phyloP scores from a whole-genome alignment of 1,140 invertebrate species.

The Pseudoatta argentina region DNA sequence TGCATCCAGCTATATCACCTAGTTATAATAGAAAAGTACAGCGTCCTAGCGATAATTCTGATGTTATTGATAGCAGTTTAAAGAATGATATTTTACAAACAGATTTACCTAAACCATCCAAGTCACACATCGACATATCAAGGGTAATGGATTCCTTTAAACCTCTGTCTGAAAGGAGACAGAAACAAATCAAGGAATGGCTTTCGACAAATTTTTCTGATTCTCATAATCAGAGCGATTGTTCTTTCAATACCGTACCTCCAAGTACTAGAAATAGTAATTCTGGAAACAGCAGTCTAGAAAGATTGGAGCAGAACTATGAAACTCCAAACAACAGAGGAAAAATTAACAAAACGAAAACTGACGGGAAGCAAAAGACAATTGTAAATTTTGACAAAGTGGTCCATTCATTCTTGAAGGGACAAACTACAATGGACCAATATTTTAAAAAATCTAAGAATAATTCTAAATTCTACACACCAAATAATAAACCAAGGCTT shows the following conservation, averaged over 20 bases:
- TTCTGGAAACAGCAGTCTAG: conserved; percentile 84
- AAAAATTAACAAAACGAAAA: conserved; percentile 69
- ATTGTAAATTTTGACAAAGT: conserved; percentile 20
- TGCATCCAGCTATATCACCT: conserved; percentile 68
- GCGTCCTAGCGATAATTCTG: conserved; percentile 13
- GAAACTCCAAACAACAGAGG: conserved; percentile 85
- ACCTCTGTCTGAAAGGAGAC: conserved; percentile 63
- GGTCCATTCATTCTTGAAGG: not conserved
- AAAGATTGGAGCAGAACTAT: conserved; percentile 82
- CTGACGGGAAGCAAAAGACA: conserved; percentile 11
- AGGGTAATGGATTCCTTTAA: not conserved
- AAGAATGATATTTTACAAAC: conserved; percentile 42
- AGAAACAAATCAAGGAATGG: conserved; percentile 81
- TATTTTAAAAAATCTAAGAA: conserved; percentile 27
- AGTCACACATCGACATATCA: not conserved
- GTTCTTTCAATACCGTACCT: conserved; percentile 75
- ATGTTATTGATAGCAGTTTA: conserved; percentile 54
- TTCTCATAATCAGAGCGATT: conserved; percentile 71
- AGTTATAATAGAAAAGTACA: conserved; percentile 2
- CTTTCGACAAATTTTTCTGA: conserved; percentile 78
- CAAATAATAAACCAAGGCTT: not conserved
- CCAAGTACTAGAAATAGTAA: conserved; percentile 74
- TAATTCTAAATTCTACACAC: conserved; percentile 29
- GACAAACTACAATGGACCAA: conserved; percentile 53
- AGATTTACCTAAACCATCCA: not conserved